A percentile compares a stretch with the other conserved stretches of the same genome.
phyloP scores from a whole-genome alignment of 2,113 vertebrate genomes.

The Lepus europaeus region DNA sequence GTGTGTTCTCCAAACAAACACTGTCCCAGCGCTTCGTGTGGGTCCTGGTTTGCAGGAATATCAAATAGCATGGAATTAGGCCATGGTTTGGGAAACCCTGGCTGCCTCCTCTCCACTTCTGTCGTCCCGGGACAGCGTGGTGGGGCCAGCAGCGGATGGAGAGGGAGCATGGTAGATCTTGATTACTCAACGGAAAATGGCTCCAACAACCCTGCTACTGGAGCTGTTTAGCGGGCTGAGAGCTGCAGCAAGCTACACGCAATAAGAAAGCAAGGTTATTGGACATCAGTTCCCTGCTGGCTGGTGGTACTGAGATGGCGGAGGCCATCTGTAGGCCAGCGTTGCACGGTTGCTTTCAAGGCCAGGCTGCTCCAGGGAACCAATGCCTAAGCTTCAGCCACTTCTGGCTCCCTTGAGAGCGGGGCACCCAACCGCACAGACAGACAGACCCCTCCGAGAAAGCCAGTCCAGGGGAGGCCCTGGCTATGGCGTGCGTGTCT shows the following conservation, averaged over 20 bases:
- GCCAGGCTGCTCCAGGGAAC: rapidly evolving
- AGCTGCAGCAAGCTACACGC: background rate
- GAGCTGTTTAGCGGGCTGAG: background rate
- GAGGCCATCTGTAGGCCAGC: background rate
- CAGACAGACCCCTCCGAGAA: background rate
- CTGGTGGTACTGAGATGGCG: no score
- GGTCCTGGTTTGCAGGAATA: conserved; percentile 57
- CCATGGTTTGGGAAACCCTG: conserved; percentile 7
- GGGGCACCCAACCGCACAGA: rapidly evolving
- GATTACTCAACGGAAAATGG: background rate
- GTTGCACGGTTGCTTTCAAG: background rate
- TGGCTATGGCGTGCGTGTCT: rapidly evolving
- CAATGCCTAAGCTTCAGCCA: rapidly evolving
- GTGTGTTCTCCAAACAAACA: conserved; percentile 70
- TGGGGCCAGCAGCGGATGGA: rapidly evolving
- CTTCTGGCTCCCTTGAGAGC: background rate
- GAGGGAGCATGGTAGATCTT: rapidly evolving
- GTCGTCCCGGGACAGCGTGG: background rate
- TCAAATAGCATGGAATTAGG: conserved; percentile 56
- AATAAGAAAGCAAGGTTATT: background rate
- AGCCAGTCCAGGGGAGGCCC: background rate
- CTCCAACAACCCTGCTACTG: background rate
- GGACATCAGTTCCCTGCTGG: background rate
- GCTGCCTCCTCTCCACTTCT: background rate
- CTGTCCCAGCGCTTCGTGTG: conserved; percentile 18